phyloP scores from a whole-genome alignment of 2,113 vertebrate species.

The Poecile atricapillus region DNA sequence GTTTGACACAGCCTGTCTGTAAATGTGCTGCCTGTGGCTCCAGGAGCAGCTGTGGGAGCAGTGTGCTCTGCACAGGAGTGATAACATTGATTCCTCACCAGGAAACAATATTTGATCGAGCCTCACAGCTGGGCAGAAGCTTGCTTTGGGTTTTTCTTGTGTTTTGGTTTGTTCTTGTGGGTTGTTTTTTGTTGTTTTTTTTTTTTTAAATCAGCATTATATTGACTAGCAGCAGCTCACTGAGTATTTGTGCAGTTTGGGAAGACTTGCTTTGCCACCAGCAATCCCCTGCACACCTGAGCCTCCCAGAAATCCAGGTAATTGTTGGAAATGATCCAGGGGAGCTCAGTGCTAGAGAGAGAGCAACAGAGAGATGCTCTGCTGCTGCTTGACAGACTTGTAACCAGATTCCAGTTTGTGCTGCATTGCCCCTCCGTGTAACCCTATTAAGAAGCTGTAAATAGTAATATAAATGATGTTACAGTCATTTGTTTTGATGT shows the following conservation, averaged over 20 bases:
- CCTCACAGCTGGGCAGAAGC: neutral
- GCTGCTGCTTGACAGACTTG: conserved; percentile 40
- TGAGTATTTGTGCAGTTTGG: neutral
- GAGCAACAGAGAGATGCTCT: neutral
- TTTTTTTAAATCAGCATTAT: neutral
- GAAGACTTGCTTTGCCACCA: neutral
- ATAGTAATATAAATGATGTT: conserved; percentile 79
- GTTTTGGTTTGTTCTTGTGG: neutral
- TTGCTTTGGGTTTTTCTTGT: neutral
- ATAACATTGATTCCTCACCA: neutral
- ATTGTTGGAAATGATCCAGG: neutral
- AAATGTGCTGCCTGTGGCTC: neutral
- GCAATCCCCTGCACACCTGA: neutral
- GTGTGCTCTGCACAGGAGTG: neutral
- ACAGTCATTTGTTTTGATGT: conserved; percentile 82
- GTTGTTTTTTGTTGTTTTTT: neutral
- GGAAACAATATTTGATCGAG: neutral
- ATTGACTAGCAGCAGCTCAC: neutral
- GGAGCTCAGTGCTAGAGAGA: neutral
- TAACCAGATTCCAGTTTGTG: conserved; percentile 54
- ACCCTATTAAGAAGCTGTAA: conserved; percentile 79
- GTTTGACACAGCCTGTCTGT: neutral
- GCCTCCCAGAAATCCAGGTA: neutral
- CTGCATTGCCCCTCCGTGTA: conserved; percentile 65
- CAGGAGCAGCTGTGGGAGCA: neutral